phyloP scores from a whole-genome alignment of 1,140 invertebrate species.

The Vanessa tameamea region DNA sequence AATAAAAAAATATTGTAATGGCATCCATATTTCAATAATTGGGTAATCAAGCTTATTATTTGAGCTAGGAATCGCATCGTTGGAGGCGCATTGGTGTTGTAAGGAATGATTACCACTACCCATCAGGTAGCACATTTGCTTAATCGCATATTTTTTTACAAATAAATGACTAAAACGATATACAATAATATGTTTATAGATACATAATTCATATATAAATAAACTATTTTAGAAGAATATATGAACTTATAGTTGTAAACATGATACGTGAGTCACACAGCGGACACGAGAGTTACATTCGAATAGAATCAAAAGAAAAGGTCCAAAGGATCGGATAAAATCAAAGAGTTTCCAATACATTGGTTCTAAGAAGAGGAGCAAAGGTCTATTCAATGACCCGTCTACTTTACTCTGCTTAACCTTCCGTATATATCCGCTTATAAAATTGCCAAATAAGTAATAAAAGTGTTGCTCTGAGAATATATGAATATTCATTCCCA shows the following conservation, averaged over 20 bases:
- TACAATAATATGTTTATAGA: too few relatives aligned
- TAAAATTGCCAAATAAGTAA: neutral
- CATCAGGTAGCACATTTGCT: too few relatives aligned
- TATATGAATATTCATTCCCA: neutral
- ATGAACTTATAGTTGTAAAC: neutral
- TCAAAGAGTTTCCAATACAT: constrained; percentile 19
- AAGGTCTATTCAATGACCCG: constrained; percentile 9
- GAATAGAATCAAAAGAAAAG: constrained; percentile 4
- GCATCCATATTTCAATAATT: too few relatives aligned
- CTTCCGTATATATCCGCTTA: neutral
- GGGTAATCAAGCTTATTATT: too few relatives aligned
- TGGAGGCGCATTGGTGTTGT: too few relatives aligned
- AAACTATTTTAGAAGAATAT: too few relatives aligned
- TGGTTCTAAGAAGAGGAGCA: constrained; percentile 3
- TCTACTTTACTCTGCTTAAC: constrained; percentile 5
- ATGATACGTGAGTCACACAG: neutral
- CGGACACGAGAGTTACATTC: neutral
- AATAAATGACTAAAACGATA: too few relatives aligned
- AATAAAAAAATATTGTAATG: too few relatives aligned
- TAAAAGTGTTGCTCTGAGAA: neutral
- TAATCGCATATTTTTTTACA: too few relatives aligned
- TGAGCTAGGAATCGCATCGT: too few relatives aligned
- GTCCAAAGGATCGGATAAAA: constrained; percentile 14
- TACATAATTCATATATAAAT: too few relatives aligned
- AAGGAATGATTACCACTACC: too few relatives aligned